These are phyloP conservation scores for Phorcus lineatus DNA, from an alignment of 2,888 invertebrate genomes.

Conservation along the genomic window DNA sequence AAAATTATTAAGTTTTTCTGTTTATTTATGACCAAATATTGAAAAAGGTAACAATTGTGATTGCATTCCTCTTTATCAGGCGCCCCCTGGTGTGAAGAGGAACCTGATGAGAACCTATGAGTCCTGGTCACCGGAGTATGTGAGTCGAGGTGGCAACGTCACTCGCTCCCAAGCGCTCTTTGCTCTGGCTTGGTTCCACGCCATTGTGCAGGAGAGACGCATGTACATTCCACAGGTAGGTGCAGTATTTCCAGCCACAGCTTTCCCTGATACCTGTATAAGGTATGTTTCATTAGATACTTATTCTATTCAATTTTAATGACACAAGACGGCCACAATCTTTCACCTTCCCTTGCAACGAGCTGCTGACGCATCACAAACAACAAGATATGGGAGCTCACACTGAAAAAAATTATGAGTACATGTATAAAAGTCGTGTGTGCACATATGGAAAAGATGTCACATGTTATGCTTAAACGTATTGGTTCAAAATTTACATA, in stretches of 20 bases:
- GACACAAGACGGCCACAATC: no score
- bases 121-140: constrained; percentile 80
- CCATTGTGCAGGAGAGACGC: constrained; percentile 90
- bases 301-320: no score
- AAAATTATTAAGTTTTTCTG: background rate
- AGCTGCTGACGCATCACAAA: no score
- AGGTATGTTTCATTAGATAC: background rate
- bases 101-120: constrained; percentile 86
- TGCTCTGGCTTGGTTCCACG: constrained; percentile 90
- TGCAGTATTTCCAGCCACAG: background rate
- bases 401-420: no score
- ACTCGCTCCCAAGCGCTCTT: constrained; percentile 80
- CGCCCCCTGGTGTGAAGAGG: constrained; percentile 90
- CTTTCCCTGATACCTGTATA: background rate
- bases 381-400: no score
- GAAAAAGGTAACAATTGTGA: background rate
- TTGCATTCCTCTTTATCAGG: constrained; percentile 74
- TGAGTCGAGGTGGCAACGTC: constrained; percentile 71
- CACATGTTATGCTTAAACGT: no score
- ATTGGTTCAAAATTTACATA: no score
- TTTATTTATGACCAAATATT: background rate
- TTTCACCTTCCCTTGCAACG: no score
- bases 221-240: constrained; percentile 87
- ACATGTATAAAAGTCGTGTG: no score
- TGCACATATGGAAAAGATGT: no score